Evolutionary conservation across 1,140 invertebrate genomes (phyloP).

Genomic region (Calephelis virginiensis): DNA sequence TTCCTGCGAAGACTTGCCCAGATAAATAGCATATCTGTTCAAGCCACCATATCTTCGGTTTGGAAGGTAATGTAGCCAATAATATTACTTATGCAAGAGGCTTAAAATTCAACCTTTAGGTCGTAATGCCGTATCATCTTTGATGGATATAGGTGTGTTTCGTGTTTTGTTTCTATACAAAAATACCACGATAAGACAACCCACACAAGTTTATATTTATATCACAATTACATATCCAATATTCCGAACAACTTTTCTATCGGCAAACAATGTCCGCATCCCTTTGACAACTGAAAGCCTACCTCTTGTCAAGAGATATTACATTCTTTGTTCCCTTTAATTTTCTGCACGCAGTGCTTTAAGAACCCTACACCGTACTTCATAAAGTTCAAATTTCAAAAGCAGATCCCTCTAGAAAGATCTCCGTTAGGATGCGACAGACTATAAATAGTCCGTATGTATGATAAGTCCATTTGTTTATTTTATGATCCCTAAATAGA

Average conservation of each 20-base stretch:
- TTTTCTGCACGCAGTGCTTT: neutral
- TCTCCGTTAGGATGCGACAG: conserved; percentile 22
- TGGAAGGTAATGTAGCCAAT: neutral
- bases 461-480: conserved; percentile 25
- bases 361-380: neutral
- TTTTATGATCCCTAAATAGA: conserved; percentile 21
- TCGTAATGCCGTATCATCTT: too few relatives aligned
- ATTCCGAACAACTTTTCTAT: neutral
- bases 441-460: conserved; percentile 27
- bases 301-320: conserved; percentile 8
- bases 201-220: too few relatives aligned
- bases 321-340: neutral
- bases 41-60: neutral
- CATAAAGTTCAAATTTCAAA: neutral
- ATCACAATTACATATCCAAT: neutral
- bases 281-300: conserved; percentile 1
- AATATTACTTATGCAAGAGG: neutral
- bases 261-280: neutral
- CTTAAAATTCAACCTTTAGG: too few relatives aligned
- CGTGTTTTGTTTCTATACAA: too few relatives aligned
- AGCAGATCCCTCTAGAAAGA: neutral
- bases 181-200: too few relatives aligned
- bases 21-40: too few relatives aligned
- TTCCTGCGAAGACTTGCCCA: too few relatives aligned
- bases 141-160: too few relatives aligned